Evolutionary conservation across 2,797 vertebrate species (phyloP), one percentile per base, ranked within the genome.

Genomic region (Eutrigla gurnardus): DNA sequence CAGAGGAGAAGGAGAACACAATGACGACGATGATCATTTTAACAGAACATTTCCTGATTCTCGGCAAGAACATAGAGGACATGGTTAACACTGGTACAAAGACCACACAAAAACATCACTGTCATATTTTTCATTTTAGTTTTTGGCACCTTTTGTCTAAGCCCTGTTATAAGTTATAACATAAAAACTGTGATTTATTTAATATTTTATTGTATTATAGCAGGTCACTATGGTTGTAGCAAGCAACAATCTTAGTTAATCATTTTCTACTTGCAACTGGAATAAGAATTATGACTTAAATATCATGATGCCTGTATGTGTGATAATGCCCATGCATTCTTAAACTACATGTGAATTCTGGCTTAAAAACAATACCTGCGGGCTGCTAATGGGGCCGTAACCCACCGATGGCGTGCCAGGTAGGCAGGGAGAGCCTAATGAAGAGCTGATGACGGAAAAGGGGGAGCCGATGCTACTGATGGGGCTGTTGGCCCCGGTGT

Each of bases 361-460:
- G 12, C 37, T 13, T 42, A 53, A 53, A 42, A 45, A 25, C 2
- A 25, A 25, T 83, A 97, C 97, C 94, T 97, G 97, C 0, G 97
- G 97, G 80, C 97, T 97, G 94, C 96, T 97, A 68, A 97, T 96
- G n/a, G 97, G 96, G 50, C 97, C 96, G 1, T 97, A 97, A 46
- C 96, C 95, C 42, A 97, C 94, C 5, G 96, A 96, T 1, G 97
- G 97, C 3, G 97, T 96, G 59, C 96, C 96, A 7, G 96, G 96
- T 1, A 97, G 90, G 33, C 96, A 96, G 2, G 97, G 97, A 0
- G 97, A 98, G 61, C 96, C 96, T 83, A 98, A 92, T 1, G 97
- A 97, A 43, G 96, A 97, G 90, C 96, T 97, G 94, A 98, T 97
- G 83, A 97, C 96, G 0, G 96, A 97, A 79, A 97, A 98, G 0